These are phyloP conservation scores for Parazoanthus darwini DNA, from an alignment of 92 coral and sea anemone species.

Conservation along the genomic window DNA sequence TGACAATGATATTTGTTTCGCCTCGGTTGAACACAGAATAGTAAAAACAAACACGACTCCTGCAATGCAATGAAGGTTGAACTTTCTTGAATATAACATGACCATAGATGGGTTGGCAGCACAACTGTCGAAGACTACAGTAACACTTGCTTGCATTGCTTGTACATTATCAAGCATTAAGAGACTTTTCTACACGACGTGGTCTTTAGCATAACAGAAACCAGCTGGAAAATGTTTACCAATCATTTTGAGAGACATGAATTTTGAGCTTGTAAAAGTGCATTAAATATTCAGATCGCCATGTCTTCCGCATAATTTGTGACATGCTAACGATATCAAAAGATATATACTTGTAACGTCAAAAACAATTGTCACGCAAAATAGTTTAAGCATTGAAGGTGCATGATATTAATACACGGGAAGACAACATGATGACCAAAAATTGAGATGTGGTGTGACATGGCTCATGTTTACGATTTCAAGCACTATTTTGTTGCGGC, in stretches of 20 bases:
- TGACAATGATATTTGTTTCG: neutral
- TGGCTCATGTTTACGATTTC: too few relatives aligned
- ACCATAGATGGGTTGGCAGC: neutral
- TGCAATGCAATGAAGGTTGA: neutral
- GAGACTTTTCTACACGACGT: neutral
- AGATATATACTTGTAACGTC: neutral
- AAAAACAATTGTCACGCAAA: neutral
- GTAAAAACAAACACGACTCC: neutral
- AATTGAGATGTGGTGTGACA: too few relatives aligned
- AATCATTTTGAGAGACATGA: conserved; percentile 22
- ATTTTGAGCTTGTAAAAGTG: conserved; percentile 26
- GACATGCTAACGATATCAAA: neutral
- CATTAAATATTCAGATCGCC: neutral
- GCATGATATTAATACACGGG: too few relatives aligned
- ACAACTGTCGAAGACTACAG: neutral
- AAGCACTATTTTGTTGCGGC: too few relatives aligned
- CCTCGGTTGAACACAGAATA: neutral
- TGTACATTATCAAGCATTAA: neutral
- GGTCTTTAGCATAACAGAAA: neutral
- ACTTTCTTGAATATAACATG: neutral
- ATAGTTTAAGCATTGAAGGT: too few relatives aligned
- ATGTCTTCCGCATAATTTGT: conserved; percentile 16
- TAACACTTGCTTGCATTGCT: neutral
- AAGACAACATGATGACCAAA: too few relatives aligned
- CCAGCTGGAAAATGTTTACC: conserved; percentile 27